Evolutionary conservation across 2,797 vertebrate genomes (phyloP).

Genomic region (Periophthalmus magnuspinnatus): DNA sequence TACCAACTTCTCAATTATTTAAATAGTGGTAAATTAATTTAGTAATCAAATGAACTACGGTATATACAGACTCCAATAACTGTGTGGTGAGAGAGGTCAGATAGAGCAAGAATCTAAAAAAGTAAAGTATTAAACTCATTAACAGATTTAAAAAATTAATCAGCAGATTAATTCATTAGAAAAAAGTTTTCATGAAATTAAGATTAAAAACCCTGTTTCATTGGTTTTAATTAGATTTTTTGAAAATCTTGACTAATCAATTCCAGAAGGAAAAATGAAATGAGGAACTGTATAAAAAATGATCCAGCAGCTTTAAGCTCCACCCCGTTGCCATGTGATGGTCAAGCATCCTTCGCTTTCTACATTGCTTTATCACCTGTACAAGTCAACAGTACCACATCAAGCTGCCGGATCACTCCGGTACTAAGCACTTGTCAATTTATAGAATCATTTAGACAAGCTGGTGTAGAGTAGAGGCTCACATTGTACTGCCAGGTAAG

Average conservation of each 20-base stretch:
- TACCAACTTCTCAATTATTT: background rate
- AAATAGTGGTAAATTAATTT: background rate
- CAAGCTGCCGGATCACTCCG: slow-evolving; percentile 34
- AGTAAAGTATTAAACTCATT: too few relatives aligned
- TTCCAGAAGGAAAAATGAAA: background rate
- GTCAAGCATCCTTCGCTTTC: slow-evolving; percentile 53
- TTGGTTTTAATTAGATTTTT: too few relatives aligned
- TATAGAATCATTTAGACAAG: slow-evolving; percentile 43
- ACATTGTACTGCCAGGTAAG: slow-evolving; percentile 65
- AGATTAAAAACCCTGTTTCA: too few relatives aligned
- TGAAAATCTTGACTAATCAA: too few relatives aligned
- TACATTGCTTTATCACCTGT: slow-evolving; percentile 53
- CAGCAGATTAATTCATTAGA: too few relatives aligned
- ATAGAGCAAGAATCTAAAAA: too few relatives aligned
- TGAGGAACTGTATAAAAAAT: background rate
- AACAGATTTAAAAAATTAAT: too few relatives aligned
- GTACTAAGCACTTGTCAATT: slow-evolving; percentile 60
- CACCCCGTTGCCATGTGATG: slow-evolving; percentile 66
- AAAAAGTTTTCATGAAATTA: too few relatives aligned
- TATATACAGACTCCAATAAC: background rate
- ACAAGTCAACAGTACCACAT: slow-evolving; percentile 76
- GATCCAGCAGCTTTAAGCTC: slow-evolving; percentile 27
- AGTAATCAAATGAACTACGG: background rate
- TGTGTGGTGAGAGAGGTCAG: too few relatives aligned
- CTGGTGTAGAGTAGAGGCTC: slow-evolving; percentile 31